Evolutionary conservation across 1,140 invertebrate genomes (phyloP).

Genomic region (Drosophila simulans): DNA sequence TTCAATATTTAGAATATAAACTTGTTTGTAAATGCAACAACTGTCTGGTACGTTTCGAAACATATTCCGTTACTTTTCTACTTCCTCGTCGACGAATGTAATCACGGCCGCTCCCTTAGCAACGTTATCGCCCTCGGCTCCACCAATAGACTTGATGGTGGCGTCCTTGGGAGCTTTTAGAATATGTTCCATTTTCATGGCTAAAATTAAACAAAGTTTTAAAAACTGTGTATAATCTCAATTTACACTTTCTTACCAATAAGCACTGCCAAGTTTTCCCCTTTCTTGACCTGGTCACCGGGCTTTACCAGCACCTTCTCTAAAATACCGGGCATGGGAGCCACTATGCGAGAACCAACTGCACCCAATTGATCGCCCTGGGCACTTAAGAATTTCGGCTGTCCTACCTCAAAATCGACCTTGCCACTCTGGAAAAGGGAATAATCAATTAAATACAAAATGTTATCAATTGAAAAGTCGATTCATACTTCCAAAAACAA

Average conservation of each 20-base stretch:
- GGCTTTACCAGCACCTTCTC: constrained; percentile 94
- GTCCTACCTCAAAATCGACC: constrained; percentile 65
- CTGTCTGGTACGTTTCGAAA: constrained; percentile 41
- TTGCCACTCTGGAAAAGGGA: constrained; percentile 54
- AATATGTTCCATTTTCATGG: constrained; percentile 99
- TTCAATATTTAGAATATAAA: constrained; percentile 22
- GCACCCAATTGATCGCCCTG: constrained; percentile 68
- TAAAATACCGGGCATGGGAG: constrained; percentile 98
- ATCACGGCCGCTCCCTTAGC: constrained; percentile 89
- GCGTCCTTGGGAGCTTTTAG: constrained; percentile 92
- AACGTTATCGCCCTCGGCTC: constrained; percentile 92
- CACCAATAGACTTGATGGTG: constrained; percentile 90
- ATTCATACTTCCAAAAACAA: constrained; percentile 86
- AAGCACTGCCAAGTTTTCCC: constrained; percentile 92
- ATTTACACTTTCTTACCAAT: constrained; percentile 84
- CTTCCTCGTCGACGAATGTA: constrained; percentile 85
- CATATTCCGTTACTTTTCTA: constrained; percentile 20
- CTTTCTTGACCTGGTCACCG: constrained; percentile 90
- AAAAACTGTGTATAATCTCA: neutral
- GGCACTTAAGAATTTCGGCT: constrained; percentile 85
- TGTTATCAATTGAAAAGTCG: neutral
- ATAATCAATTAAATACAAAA: neutral
- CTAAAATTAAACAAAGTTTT: constrained; percentile 77
- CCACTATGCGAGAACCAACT: constrained; percentile 79
- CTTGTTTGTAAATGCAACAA: constrained; percentile 68